Evolutionary conservation across 2,797 vertebrate genomes (phyloP).

Genomic region (Setipinna tenuifilis): DNA sequence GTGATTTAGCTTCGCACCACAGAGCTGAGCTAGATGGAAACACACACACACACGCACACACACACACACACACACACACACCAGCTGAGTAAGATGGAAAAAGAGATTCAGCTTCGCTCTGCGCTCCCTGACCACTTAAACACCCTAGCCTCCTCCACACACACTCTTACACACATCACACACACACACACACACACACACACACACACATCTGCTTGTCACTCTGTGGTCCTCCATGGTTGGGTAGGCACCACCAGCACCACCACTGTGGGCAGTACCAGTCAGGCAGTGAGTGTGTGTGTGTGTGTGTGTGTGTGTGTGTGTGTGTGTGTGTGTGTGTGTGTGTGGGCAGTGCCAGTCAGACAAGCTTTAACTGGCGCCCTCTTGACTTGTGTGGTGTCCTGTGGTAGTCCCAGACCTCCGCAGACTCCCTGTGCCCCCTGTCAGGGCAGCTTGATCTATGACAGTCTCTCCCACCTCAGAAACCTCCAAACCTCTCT

Average conservation of each 20-base stretch:
- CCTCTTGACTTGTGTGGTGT: too few species aligned
- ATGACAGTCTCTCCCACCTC: too few species aligned
- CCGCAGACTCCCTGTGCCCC: too few species aligned
- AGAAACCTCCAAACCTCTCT: too few species aligned
- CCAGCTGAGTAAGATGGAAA: neutral
- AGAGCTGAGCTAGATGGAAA: conserved; percentile 29
- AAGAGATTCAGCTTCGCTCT: neutral
- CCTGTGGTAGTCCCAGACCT: too few species aligned
- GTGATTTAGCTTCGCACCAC: conserved; percentile 48
- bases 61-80: too few species aligned
- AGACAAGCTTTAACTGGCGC: too few species aligned
- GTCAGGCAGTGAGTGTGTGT: neutral
- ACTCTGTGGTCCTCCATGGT: neutral
- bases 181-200: neutral
- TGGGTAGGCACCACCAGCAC: too few species aligned
- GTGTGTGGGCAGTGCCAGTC: too few species aligned
- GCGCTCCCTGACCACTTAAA: neutral
- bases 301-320: neutral
- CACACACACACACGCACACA: too few species aligned
- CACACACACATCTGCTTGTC: neutral
- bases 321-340: neutral
- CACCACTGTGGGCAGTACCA: too few species aligned
- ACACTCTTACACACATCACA: neutral
- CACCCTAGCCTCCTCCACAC: neutral
- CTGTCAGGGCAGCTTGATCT: too few species aligned